These are phyloP conservation scores for Monodelphis domestica DNA, from an alignment of 2,797 vertebrate species.

Conservation along the genomic window DNA sequence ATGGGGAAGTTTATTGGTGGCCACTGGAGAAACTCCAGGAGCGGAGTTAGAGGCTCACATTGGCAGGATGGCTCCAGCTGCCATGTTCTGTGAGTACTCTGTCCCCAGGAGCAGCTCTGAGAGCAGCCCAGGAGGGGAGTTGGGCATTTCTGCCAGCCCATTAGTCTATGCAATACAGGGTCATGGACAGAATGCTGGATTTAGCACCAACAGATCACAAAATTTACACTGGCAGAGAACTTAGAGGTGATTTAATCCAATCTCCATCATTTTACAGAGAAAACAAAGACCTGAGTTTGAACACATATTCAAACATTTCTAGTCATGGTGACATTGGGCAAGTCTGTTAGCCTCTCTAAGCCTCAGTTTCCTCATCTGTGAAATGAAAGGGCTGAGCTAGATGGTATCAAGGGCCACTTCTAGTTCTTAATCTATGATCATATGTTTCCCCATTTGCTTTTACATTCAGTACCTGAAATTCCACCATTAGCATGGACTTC, in stretches of 20 bases:
- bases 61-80: not conserved
- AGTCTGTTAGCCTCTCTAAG: not conserved
- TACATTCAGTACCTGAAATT: not conserved
- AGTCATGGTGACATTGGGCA: not conserved
- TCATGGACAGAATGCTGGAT: not conserved
- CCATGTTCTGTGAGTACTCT: not conserved
- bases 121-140: not conserved
- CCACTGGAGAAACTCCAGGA: constrained; percentile 20
- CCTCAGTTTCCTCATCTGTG: not conserved
- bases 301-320: not conserved
- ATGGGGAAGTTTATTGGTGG: rapidly evolving
- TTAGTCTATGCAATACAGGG: not conserved
- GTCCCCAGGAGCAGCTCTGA: not conserved
- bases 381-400: not conserved
- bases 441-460: not conserved
- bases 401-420: not conserved
- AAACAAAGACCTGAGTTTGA: not conserved
- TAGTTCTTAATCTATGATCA: not conserved
- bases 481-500: not conserved
- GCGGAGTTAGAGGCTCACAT: not conserved
- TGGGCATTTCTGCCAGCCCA: not conserved
- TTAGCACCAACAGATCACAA: not conserved
- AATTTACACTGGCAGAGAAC: not conserved
- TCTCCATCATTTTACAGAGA: not conserved
- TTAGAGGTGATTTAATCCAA: not conserved